Evolutionary conservation across 2,797 vertebrate genomes (phyloP).

Genomic region (Anableps anableps): DNA sequence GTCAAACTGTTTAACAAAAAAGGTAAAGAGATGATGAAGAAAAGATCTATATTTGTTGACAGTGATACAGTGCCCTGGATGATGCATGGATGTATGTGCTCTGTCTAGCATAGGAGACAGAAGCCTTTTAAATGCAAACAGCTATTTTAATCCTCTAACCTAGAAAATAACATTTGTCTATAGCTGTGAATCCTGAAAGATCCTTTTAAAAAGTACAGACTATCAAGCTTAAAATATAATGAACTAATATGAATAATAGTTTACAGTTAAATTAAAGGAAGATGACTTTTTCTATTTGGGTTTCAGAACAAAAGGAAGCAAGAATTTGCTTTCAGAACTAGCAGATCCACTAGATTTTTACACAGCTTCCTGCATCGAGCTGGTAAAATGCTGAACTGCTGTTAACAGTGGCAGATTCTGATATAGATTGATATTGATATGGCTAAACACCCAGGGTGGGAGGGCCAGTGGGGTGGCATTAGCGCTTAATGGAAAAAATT

Average conservation of each 20-base stretch:
- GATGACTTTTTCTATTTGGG: not conserved
- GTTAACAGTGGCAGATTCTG: not conserved
- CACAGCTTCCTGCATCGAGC: not conserved
- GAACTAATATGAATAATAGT: not conserved
- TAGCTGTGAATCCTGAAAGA: not conserved
- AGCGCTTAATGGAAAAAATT: not conserved
- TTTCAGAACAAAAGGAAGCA: not conserved
- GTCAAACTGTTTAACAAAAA: conserved; percentile 63
- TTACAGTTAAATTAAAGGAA: not conserved
- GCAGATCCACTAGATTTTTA: not conserved
- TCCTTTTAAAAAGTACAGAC: not conserved
- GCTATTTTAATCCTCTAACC: not conserved
- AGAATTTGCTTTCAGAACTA: not conserved
- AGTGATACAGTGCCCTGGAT: conserved; percentile 55
- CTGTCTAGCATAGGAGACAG: conserved; percentile 5
- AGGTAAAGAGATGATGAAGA: conserved; percentile 61
- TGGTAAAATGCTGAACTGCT: not conserved
- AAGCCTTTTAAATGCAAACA: not conserved
- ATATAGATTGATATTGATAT: not conserved
- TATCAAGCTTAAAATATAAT: not conserved
- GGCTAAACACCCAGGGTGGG: not conserved
- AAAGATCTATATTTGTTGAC: conserved; percentile 54
- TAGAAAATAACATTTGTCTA: not conserved
- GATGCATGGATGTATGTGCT: conserved; percentile 55
- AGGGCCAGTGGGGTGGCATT: not conserved